These are phyloP conservation scores for Panulirus ornatus DNA, from an alignment of 1,140 invertebrate genomes.

Conservation along the genomic window DNA sequence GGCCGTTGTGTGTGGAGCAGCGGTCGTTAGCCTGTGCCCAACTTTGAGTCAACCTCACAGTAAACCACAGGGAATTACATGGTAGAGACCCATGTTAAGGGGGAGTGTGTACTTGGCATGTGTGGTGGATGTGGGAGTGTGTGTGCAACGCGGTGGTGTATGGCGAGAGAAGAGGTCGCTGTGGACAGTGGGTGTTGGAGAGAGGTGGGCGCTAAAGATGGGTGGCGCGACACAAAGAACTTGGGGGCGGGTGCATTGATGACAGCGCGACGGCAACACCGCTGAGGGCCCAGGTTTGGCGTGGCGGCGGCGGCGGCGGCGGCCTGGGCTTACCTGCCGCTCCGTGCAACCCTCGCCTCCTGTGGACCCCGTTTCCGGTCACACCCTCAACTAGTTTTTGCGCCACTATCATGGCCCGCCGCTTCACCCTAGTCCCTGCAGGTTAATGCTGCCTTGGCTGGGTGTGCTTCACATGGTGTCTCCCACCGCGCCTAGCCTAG, in stretches of 20 bases:
- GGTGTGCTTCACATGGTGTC: background rate
- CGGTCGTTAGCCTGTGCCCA: too few relatives aligned
- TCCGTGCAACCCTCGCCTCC: slow-evolving; percentile 15
- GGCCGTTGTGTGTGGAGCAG: background rate
- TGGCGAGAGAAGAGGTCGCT: background rate
- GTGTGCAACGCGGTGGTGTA: background rate
- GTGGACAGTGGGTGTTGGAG: background rate
- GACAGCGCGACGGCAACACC: slow-evolving; percentile 65
- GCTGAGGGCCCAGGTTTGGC: slow-evolving; percentile 40
- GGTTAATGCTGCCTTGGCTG: background rate
- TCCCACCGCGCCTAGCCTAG: too few relatives aligned
- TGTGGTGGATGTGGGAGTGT: background rate
- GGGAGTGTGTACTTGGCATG: background rate
- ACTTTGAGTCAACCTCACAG: too few relatives aligned
- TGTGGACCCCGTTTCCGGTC: slow-evolving; percentile 66
- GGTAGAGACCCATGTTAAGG: too few relatives aligned
- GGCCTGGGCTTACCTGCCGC: slow-evolving; percentile 61
- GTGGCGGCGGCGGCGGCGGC: background rate
- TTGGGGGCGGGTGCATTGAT: slow-evolving; percentile 62
- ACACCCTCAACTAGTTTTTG: slow-evolving; percentile 66
- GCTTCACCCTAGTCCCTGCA: slow-evolving; percentile 11
- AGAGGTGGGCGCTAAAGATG: slow-evolving; percentile 44
- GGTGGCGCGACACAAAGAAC: slow-evolving; percentile 67
- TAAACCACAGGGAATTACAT: too few relatives aligned
- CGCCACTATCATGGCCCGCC: slow-evolving; percentile 40